Percentiles rank a stretch among this genome's conserved stretches.
phyloP scores from a whole-genome alignment of 1,140 invertebrate genomes.

The Philopotamus ludificatus region DNA sequence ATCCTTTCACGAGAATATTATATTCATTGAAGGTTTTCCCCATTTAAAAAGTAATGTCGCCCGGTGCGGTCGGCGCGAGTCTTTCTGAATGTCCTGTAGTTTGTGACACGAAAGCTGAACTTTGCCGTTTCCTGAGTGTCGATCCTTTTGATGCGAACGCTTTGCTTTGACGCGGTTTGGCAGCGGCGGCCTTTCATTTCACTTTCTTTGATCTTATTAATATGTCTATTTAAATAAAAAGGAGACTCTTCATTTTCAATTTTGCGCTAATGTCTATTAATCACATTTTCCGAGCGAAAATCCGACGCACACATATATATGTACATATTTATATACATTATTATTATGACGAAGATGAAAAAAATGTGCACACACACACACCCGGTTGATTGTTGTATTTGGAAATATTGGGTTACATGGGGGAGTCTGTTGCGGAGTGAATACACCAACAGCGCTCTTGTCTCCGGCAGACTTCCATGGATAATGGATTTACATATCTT shows the following conservation, averaged over 20 bases:
- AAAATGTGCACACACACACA: too few relatives aligned
- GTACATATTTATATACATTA: too few relatives aligned
- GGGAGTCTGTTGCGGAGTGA: too few relatives aligned
- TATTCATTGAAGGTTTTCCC: too few relatives aligned
- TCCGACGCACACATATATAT: too few relatives aligned
- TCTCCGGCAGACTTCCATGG: neutral
- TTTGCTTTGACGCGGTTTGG: conserved; percentile 30
- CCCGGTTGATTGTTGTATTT: too few relatives aligned
- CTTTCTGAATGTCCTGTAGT: conserved; percentile 13
- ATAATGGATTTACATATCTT: neutral
- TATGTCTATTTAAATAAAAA: conserved; percentile 31
- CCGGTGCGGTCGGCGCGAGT: neutral
- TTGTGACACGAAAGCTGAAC: conserved; percentile 6
- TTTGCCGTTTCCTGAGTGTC: conserved; percentile 29
- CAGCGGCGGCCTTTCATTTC: conserved; percentile 31
- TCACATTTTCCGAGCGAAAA: conserved; percentile 9
- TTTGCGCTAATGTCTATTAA: conserved; percentile 3
- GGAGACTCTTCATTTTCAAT: conserved; percentile 16
- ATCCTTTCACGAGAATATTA: too few relatives aligned
- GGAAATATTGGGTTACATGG: too few relatives aligned
- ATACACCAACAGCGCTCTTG: neutral
- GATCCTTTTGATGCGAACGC: conserved; percentile 26
- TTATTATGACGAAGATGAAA: too few relatives aligned
- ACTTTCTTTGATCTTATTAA: conserved; percentile 29
- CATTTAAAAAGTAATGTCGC: too few relatives aligned